Percentiles rank a stretch among this genome's conserved stretches.
Conservation (phyloP, 2,797 vertebrate genomes). For the Garrulus glandarius region DNA sequence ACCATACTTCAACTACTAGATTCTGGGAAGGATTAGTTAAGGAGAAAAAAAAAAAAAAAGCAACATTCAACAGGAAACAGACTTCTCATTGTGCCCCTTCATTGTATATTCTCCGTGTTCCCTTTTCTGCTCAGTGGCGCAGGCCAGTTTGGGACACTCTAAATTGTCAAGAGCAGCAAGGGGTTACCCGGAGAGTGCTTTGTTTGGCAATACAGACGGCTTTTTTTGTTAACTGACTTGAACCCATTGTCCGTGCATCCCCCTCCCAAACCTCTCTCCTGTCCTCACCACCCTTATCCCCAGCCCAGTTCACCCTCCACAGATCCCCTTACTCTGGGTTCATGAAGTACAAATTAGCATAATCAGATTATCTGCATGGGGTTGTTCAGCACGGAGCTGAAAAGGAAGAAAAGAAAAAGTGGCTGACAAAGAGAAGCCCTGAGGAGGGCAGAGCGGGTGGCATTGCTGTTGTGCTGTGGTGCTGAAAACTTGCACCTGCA, state of each 20-base stretch:
- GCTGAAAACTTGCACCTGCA: conserved; percentile 86
- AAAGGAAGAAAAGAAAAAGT: conserved; percentile 84
- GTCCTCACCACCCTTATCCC: conserved; percentile 7
- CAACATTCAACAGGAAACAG: conserved; percentile 28
- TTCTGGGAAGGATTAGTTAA: conserved; percentile 31
- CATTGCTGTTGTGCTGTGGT: conserved; percentile 68
- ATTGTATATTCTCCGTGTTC: neutral
- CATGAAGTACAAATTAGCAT: conserved; percentile 98
- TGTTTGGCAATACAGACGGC: conserved; percentile 63
- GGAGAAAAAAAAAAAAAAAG: neutral
- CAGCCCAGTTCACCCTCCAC: conserved; percentile 61
- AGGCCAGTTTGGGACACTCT: conserved; percentile 66
- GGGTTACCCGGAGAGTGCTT: conserved; percentile 69
- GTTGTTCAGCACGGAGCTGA: conserved; percentile 75
- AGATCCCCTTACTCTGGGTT: conserved; percentile 86
- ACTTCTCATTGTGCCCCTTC: neutral
- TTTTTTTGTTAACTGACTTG: conserved; percentile 72
- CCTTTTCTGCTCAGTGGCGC: conserved; percentile 9
- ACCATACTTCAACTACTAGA: neutral
- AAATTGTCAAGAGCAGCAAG: conserved; percentile 67
- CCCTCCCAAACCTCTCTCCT: neutral
- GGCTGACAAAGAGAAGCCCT: conserved; percentile 85
- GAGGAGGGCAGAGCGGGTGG: conserved; percentile 49
- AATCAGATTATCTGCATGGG: conserved; percentile 92
- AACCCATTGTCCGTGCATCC: conserved; percentile 36